Conservation (phyloP, 2,888 invertebrate genomes). For the Gastracanthus pulcherrimus region DNA sequence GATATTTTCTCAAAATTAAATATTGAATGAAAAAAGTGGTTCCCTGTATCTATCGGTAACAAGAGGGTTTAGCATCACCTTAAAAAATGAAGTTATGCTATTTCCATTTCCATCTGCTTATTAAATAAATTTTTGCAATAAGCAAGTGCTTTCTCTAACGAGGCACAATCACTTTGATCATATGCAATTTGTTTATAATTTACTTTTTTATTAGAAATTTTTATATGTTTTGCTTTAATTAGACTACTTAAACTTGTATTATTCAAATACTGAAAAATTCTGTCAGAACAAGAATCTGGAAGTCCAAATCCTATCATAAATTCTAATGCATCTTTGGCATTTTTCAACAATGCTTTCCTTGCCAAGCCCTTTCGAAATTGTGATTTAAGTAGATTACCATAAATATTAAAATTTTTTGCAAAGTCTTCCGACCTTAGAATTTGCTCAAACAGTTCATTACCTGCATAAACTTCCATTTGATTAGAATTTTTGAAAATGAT, state of each 20-base stretch:
- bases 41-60: background rate
- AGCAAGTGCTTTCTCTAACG: slow-evolving; percentile 21
- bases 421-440: slow-evolving; percentile 30
- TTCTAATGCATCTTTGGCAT: slow-evolving; percentile 33
- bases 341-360: slow-evolving; percentile 19
- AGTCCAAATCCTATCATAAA: slow-evolving; percentile 24
- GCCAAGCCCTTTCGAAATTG: slow-evolving; percentile 37
- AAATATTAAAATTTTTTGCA: slow-evolving; percentile 35
- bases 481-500: slow-evolving; percentile 37
- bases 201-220: background rate
- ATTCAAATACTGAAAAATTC: slow-evolving; percentile 33
- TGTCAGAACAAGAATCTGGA: slow-evolving; percentile 26
- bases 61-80: background rate
- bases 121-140: slow-evolving; percentile 25
- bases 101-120: slow-evolving; percentile 26
- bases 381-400: slow-evolving; percentile 37
- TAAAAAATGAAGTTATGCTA: background rate
- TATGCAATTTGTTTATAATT: background rate
- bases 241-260: slow-evolving; percentile 22
- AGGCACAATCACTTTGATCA: background rate
- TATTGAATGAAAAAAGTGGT: background rate
- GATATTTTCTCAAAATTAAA: no score
- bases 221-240: slow-evolving; percentile 21
- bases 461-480: slow-evolving; percentile 41
- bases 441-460: slow-evolving; percentile 26